These are phyloP conservation scores for Theocolax elegans DNA, from an alignment of 1,140 invertebrate genomes.

Conservation along the genomic window DNA sequence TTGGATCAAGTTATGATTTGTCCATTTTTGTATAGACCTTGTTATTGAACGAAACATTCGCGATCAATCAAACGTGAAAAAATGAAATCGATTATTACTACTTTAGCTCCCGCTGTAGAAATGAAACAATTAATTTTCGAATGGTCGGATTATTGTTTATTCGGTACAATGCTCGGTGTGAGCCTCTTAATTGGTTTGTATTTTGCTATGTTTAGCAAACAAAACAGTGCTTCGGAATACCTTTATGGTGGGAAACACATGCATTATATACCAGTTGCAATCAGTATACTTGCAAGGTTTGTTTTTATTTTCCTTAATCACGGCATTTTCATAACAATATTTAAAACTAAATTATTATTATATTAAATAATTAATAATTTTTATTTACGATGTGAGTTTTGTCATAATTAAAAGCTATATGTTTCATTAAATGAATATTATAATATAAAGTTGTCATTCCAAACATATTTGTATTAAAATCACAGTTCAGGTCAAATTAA, in stretches of 20 bases:
- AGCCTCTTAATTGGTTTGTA: conserved; percentile 83
- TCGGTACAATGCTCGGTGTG: conserved; percentile 74
- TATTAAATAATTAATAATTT: background rate
- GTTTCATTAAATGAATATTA: too few relatives aligned
- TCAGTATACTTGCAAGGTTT: conserved; percentile 83
- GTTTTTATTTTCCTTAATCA: background rate
- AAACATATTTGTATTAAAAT: too few relatives aligned
- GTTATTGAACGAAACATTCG: too few relatives aligned
- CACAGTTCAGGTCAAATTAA: too few relatives aligned
- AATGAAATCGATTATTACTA: background rate
- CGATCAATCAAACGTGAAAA: too few relatives aligned
- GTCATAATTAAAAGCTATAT: too few relatives aligned
- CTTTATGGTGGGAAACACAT: conserved; percentile 84
- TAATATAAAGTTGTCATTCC: too few relatives aligned
- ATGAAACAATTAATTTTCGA: conserved; percentile 54
- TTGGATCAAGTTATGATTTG: background rate
- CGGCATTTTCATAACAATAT: too few relatives aligned
- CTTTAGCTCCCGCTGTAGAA: conserved; percentile 5
- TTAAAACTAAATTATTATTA: too few relatives aligned
- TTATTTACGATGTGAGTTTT: background rate
- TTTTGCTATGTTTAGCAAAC: conserved; percentile 82
- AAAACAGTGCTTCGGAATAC: conserved; percentile 82
- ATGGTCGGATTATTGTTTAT: conserved; percentile 76
- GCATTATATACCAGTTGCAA: conserved; percentile 82
- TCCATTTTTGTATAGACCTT: too few relatives aligned